Evolutionary conservation across 2,113 vertebrate genomes (phyloP).

Genomic region (Gopherus flavomarginatus): DNA sequence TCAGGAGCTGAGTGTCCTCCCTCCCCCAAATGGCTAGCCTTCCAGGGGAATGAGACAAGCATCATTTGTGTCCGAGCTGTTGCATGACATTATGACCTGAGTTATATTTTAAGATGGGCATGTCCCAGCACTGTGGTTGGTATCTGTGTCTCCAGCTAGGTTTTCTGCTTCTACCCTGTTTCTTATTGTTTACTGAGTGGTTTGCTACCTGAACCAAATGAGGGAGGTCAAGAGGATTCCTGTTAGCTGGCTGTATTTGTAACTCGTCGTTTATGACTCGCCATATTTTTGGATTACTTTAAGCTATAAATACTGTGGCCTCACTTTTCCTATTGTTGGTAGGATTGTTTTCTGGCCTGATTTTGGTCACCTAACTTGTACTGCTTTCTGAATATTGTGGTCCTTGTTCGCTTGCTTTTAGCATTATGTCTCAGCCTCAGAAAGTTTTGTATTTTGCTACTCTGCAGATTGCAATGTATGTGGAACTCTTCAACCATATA

Average conservation of each 20-base stretch:
- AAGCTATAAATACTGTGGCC: neutral
- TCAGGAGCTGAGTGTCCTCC: neutral
- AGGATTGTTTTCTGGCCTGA: neutral
- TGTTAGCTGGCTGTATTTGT: neutral
- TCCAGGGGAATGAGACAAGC: neutral
- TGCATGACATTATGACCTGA: neutral
- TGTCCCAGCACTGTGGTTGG: neutral
- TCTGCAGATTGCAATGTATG: rapidly evolving
- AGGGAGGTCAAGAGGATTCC: neutral
- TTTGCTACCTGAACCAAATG: rapidly evolving
- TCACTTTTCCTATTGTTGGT: neutral
- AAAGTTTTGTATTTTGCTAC: neutral
- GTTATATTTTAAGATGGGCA: neutral
- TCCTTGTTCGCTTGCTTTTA: neutral
- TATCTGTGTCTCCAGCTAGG: neutral
- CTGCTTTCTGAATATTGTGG: neutral
- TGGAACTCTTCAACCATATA: neutral
- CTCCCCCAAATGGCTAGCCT: neutral
- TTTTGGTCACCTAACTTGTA: neutral
- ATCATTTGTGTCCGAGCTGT: neutral
- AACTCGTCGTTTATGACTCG: neutral
- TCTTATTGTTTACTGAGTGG: neutral
- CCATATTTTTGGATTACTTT: neutral
- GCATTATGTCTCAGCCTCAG: rapidly evolving
- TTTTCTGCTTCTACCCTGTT: neutral